A percentile compares a stretch with the other conserved stretches of the same genome.
Evolutionary conservation across 2,113 vertebrate genomes (phyloP).

Genomic region (Pelobates fuscus): DNA sequence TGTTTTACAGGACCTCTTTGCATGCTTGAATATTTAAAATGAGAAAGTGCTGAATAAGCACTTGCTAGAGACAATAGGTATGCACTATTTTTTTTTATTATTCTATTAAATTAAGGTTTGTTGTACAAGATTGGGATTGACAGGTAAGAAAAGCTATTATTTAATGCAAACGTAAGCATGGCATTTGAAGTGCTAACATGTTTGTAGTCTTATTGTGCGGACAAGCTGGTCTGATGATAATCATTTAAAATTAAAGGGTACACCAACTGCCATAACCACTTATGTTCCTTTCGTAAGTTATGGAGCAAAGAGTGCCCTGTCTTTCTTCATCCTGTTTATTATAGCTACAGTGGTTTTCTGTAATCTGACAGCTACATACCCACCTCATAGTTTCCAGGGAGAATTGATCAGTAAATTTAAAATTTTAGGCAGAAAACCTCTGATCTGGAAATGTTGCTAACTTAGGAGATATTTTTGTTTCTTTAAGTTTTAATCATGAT

Average conservation of each 20-base stretch:
- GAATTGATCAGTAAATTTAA: too few relatives aligned
- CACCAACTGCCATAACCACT: too few relatives aligned
- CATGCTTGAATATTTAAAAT: constrained; percentile 86
- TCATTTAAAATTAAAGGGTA: constrained; percentile 46
- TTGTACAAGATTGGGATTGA: constrained; percentile 35
- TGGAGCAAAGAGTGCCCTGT: too few relatives aligned
- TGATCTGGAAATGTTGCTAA: too few relatives aligned
- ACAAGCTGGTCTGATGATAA: constrained; percentile 70
- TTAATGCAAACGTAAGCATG: constrained; percentile 63
- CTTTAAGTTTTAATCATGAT: too few relatives aligned
- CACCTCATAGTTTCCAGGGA: too few relatives aligned
- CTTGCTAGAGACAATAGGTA: constrained; percentile 65
- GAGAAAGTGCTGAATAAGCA: constrained; percentile 67
- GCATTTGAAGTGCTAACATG: constrained; percentile 56
- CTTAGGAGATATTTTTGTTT: too few relatives aligned
- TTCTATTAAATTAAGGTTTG: constrained; percentile 33
- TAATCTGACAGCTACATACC: too few relatives aligned
- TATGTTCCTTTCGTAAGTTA: too few relatives aligned
- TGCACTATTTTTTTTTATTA: constrained; percentile 50
- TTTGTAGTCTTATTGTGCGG: constrained; percentile 56
- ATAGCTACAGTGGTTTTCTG: too few relatives aligned
- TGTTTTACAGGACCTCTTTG: constrained; percentile 76
- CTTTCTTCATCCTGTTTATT: too few relatives aligned
- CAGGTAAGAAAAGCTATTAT: constrained; percentile 57
- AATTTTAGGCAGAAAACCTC: too few relatives aligned